These are phyloP conservation scores for Pseudanteris insignis DNA, from an alignment of 2,888 invertebrate species.

Conservation along the genomic window DNA sequence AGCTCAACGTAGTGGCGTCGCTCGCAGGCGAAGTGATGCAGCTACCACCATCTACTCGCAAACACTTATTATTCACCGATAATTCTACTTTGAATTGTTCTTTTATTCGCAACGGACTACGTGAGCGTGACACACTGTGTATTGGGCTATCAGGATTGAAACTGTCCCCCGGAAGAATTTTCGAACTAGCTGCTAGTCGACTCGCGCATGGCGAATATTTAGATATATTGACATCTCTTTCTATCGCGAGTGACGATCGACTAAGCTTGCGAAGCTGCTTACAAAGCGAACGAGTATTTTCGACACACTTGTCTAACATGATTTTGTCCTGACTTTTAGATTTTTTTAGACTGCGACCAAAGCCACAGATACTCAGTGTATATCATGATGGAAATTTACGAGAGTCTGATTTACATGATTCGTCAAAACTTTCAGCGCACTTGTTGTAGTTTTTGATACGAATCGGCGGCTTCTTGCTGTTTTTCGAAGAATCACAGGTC, in stretches of 20 bases:
- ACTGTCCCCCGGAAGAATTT: constrained; percentile 57
- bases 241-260: constrained; percentile 58
- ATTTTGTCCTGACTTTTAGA: constrained; percentile 47
- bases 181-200: constrained; percentile 62
- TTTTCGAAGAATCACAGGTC: constrained; percentile 5
- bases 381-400: constrained; percentile 52
- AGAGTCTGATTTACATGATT: constrained; percentile 33
- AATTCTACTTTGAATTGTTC: constrained; percentile 25
- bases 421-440: constrained; percentile 22
- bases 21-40: constrained; percentile 61
- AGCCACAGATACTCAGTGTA: constrained; percentile 46
- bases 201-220: constrained; percentile 64
- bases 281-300: constrained; percentile 46
- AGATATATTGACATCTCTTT: constrained; percentile 59
- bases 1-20: constrained; percentile 57
- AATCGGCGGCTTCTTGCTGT: constrained; percentile 18
- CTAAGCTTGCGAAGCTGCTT: constrained; percentile 58
- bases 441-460: constrained; percentile 9
- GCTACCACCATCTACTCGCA: constrained; percentile 57
- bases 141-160: constrained; percentile 59
- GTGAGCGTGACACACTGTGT: constrained; percentile 52
- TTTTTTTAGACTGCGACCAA: constrained; percentile 46
- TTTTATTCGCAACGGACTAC: constrained; percentile 52
- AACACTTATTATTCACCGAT: constrained; percentile 52
- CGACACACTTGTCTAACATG: constrained; percentile 40